Conservation (phyloP, 2,113 vertebrate genomes). For the Tursiops truncatus region DNA sequence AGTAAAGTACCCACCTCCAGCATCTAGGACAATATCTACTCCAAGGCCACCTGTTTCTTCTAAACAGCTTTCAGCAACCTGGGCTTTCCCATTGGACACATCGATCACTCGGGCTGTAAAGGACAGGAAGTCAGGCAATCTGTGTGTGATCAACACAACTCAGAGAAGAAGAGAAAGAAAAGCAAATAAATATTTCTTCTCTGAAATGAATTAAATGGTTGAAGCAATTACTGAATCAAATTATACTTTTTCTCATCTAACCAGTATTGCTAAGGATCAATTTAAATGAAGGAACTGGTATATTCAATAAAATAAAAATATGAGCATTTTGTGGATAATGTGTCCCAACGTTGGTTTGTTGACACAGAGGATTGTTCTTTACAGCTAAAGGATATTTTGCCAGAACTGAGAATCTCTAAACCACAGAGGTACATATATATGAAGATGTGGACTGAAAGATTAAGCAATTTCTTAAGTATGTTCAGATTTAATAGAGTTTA, state of each 20-base stretch:
- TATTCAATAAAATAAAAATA: neutral
- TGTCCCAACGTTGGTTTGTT: neutral
- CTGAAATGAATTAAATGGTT: constrained; percentile 1
- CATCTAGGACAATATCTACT: constrained; percentile 93
- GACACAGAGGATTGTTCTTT: neutral
- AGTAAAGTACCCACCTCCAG: constrained; percentile 87
- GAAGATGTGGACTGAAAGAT: neutral
- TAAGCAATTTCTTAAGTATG: neutral
- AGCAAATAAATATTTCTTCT: neutral
- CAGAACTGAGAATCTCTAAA: neutral
- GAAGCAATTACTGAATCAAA: neutral
- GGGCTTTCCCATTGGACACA: constrained; percentile 84
- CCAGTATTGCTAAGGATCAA: neutral
- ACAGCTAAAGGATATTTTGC: neutral
- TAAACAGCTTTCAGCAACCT: constrained; percentile 90
- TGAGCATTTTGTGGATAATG: neutral
- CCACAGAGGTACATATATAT: too few species aligned
- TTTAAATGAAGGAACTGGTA: neutral
- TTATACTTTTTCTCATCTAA: neutral
- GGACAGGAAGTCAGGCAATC: constrained; percentile 46
- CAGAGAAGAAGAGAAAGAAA: neutral
- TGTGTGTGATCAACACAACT: neutral
- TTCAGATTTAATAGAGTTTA: neutral
- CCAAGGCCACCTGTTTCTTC: constrained; percentile 97
- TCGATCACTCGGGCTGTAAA: constrained; percentile 91